phyloP scores from a whole-genome alignment of 2,888 invertebrate species.

The Plebejus argus region DNA sequence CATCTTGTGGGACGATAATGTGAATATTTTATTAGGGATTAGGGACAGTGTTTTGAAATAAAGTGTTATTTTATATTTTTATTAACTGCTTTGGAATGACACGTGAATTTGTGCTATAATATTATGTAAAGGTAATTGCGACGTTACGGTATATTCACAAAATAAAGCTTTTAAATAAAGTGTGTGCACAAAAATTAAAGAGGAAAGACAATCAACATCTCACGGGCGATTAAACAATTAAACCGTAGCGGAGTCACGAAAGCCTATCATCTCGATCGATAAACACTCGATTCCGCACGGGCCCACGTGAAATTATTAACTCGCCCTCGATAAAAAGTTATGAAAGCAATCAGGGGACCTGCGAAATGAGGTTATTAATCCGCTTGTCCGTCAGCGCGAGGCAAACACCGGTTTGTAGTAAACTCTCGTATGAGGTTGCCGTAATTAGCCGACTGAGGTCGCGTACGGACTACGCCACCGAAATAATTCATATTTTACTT shows the following conservation, averaged over 20 bases:
- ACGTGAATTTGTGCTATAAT: not conserved
- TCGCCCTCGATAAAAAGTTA: conserved; percentile 23
- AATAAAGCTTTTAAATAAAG: not conserved
- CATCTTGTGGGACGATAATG: not conserved
- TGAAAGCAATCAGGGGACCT: conserved; percentile 29
- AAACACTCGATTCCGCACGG: not conserved
- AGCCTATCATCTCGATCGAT: not conserved
- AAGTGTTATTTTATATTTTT: not conserved
- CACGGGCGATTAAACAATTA: conserved; percentile 7
- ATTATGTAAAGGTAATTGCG: not conserved
- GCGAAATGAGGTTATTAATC: conserved; percentile 32
- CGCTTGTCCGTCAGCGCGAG: conserved; percentile 28
- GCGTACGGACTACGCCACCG: not conserved
- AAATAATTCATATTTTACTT: not conserved
- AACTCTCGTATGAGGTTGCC: conserved; percentile 16
- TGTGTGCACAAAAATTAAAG: not conserved
- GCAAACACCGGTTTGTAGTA: conserved; percentile 29
- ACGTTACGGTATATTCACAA: not conserved
- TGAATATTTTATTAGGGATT: not conserved
- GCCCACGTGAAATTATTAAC: conserved; percentile 19
- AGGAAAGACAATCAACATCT: not conserved
- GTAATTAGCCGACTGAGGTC: not conserved
- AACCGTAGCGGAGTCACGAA: not conserved
- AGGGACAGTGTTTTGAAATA: not conserved
- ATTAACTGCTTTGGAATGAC: not conserved